Evolutionary conservation across 2,888 invertebrate species (phyloP).

Genomic region (Stenodema calcarata): DNA sequence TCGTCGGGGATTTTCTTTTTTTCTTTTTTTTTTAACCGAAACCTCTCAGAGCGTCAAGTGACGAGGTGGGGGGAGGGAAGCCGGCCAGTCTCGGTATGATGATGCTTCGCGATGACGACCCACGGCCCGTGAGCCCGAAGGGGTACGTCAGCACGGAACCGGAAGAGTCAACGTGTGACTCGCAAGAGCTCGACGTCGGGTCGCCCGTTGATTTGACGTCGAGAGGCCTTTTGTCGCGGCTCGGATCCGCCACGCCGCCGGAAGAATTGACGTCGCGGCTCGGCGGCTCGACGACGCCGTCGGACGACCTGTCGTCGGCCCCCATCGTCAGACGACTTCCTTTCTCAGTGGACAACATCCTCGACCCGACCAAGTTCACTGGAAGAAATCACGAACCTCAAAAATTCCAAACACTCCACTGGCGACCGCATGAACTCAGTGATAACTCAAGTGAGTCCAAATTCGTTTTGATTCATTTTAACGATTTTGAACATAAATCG

Average conservation of each 20-base stretch:
- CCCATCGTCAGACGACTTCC: constrained; percentile 67
- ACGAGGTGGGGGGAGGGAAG: not conserved
- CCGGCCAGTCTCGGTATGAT: constrained; percentile 40
- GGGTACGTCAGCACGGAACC: constrained; percentile 60
- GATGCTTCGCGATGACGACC: constrained; percentile 45
- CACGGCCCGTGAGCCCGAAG: constrained; percentile 24
- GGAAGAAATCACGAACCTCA: constrained; percentile 59
- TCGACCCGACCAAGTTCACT: constrained; percentile 90
- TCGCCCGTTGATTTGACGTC: constrained; percentile 63
- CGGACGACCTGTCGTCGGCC: constrained; percentile 54
- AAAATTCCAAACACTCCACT: constrained; percentile 52
- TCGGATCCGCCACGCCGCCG: constrained; percentile 58
- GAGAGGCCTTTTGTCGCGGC: constrained; percentile 58
- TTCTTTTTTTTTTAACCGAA: not conserved
- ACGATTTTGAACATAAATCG: too few species aligned
- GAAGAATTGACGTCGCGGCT: constrained; percentile 55
- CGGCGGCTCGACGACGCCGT: constrained; percentile 36
- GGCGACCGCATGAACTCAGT: constrained; percentile 57
- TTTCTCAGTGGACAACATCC: constrained; percentile 88
- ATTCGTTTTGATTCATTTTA: too few species aligned
- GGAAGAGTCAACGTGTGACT: constrained; percentile 58
- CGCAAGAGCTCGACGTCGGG: constrained; percentile 57
- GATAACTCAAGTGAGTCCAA: constrained; percentile 53
- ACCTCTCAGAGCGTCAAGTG: not conserved
- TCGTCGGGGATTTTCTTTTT: too few species aligned